phyloP scores from a whole-genome alignment of 2,797 vertebrate species.

The Synanceia verrucosa region DNA sequence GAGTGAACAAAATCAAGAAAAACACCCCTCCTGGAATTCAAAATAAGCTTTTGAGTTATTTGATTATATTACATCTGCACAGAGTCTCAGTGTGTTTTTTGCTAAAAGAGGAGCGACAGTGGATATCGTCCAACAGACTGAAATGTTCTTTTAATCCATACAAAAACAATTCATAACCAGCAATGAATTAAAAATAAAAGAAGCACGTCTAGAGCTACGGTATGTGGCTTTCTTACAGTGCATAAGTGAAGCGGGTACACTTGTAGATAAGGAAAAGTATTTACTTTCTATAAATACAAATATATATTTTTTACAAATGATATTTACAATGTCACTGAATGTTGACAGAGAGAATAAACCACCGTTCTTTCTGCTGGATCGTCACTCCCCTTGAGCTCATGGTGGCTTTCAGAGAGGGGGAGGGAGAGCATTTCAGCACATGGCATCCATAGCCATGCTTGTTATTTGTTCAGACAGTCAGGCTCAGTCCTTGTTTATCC shows the following conservation, averaged over 20 bases:
- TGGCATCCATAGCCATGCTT: slow-evolving; percentile 64
- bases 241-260: slow-evolving; percentile 53
- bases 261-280: slow-evolving; percentile 40
- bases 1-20: not conserved
- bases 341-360: slow-evolving; percentile 45
- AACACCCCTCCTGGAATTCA: not conserved
- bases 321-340: slow-evolving; percentile 90
- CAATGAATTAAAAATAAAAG: slow-evolving; percentile 34
- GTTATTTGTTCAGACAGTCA: slow-evolving; percentile 69
- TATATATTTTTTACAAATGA: slow-evolving; percentile 92
- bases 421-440: slow-evolving; percentile 65
- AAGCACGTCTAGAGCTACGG: slow-evolving; percentile 33
- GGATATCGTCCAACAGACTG: slow-evolving; percentile 30
- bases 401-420: slow-evolving; percentile 65
- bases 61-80: slow-evolving; percentile 23
- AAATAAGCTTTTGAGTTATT: slow-evolving; percentile 6
- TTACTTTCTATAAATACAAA: slow-evolving; percentile 90
- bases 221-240: slow-evolving; percentile 62
- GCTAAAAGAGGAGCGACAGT: slow-evolving; percentile 1
- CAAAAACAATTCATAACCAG: slow-evolving; percentile 53
- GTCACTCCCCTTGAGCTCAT: slow-evolving; percentile 76
- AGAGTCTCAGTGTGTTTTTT: not conserved
- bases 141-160: slow-evolving; percentile 42
- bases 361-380: slow-evolving; percentile 50
- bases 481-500: slow-evolving; percentile 62